Evolutionary conservation across 2,888 invertebrate genomes (phyloP), one percentile per base, ranked within the genome.

Genomic region (Papilio protenor): DNA sequence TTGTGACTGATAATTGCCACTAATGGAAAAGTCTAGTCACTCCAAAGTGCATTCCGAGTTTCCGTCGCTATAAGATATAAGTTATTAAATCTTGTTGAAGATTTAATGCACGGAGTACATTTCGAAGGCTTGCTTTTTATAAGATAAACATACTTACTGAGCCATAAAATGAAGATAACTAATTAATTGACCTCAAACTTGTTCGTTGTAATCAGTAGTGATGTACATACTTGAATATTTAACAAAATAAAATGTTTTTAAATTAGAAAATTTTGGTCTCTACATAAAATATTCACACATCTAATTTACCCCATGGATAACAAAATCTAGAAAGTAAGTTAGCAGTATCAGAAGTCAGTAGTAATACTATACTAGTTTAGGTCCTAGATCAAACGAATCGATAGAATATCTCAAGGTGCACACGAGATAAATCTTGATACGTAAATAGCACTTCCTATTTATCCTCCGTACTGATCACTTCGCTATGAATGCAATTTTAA

Each of bases 11-110:
- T 94, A 94, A 94, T 94, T 94, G 94, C 89, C 88, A 86, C 90
- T 94, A 94, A 94, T 94, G 94, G 94, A 94, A 94, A 94, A 94
- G 92, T 94, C 94, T 93, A 92, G 94, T 94, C 91, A 90, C 91
- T 92, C 89, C 88, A 87, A 93, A 94, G 91, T 93, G 93, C 93
- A 94, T 94, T 93, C 89, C 90, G 92, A 94, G 93, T 93, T 94
- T 92, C 91, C 89, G 89, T 89, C 88, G 87, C 88, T 90, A 88
- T 86, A 89, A 91, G 90, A 91, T 91, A 90, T 90, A 92, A 92
- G 89, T 92, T 92, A 92, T 92, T 90, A 91, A 91, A 89, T 87
- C 88, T 87, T 87, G 88, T 87, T 86, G 88, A 87, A 88, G 87
- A 87, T 87, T 89, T 88, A 87, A 84, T 85, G 87, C 87, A 86